phyloP scores from a whole-genome alignment of 2,797 vertebrate species.

The Eupleurogrammus muticus region DNA sequence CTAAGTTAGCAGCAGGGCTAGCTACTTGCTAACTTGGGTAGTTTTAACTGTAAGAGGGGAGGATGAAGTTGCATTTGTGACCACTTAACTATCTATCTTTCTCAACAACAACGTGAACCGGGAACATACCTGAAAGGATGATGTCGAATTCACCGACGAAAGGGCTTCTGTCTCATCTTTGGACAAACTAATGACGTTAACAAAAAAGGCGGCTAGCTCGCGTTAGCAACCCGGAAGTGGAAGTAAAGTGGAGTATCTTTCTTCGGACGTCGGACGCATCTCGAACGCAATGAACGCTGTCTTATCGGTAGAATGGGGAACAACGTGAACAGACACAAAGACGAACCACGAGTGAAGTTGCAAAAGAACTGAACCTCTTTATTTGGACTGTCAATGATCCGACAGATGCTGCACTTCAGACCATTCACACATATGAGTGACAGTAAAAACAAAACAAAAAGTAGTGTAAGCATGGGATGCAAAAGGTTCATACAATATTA shows the following conservation, averaged over 20 bases:
- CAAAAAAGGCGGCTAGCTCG: conserved; percentile 47
- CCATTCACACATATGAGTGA: conserved; percentile 81
- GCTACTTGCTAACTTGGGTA: conserved; percentile 52
- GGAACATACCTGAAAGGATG: conserved; percentile 48
- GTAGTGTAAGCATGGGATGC: conserved; percentile 79
- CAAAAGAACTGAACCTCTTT: conserved; percentile 84
- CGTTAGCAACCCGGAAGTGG: conserved; percentile 73
- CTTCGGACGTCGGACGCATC: not conserved
- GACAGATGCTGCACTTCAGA: conserved; percentile 79
- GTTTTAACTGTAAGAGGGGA: conserved; percentile 6
- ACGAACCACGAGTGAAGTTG: conserved; percentile 65
- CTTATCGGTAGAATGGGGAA: not conserved
- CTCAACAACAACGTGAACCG: not conserved
- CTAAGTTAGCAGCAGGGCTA: conserved; percentile 47
- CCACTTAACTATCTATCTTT: not conserved
- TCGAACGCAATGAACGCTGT: not conserved
- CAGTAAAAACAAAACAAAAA: conserved; percentile 74
- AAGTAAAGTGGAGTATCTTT: conserved; percentile 17
- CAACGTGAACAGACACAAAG: conserved; percentile 21
- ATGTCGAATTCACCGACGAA: conserved; percentile 19
- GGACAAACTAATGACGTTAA: conserved; percentile 53
- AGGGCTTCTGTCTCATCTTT: conserved; percentile 4
- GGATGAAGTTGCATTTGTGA: not conserved
- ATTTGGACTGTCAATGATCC: conserved; percentile 81
- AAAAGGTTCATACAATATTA: conserved; percentile 82